Conservation (phyloP, 2,888 invertebrate species). For the Eugnorisma glareosa region DNA sequence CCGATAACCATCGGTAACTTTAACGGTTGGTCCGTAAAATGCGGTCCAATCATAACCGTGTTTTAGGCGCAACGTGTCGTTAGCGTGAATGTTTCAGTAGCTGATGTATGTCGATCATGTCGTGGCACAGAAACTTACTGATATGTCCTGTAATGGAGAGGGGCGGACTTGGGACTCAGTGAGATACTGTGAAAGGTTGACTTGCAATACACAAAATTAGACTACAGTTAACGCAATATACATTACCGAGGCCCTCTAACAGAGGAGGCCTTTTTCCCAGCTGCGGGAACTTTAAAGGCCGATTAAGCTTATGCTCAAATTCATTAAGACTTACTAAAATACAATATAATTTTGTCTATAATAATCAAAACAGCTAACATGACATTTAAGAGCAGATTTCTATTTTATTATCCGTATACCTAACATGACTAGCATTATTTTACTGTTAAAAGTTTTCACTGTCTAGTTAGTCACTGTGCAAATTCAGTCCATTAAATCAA, state of each 20-base stretch:
- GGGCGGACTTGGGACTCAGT: conserved; percentile 65
- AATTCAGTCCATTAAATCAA: neutral
- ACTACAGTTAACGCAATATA: neutral
- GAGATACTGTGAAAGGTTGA: neutral
- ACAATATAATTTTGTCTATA: neutral
- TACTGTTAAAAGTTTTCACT: neutral
- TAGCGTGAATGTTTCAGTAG: conserved; percentile 80
- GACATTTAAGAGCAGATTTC: neutral
- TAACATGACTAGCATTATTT: neutral
- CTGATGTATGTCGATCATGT: conserved; percentile 68
- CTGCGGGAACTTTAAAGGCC: neutral
- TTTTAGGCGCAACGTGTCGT: conserved; percentile 73
- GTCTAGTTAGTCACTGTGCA: neutral
- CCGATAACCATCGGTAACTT: conserved; percentile 32
- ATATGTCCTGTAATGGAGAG: conserved; percentile 75
- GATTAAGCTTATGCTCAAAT: neutral
- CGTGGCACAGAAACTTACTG: conserved; percentile 72
- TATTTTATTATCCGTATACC: neutral
- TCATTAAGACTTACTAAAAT: neutral
- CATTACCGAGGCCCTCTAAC: neutral
- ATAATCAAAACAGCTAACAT: neutral
- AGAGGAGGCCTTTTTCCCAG: neutral
- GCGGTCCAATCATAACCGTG: conserved; percentile 79
- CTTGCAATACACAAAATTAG: neutral
- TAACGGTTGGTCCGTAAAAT: conserved; percentile 57